Evolutionary conservation across 2,797 vertebrate species (phyloP), one percentile per base, ranked within the genome.

Genomic region (Cuniculus paca): DNA sequence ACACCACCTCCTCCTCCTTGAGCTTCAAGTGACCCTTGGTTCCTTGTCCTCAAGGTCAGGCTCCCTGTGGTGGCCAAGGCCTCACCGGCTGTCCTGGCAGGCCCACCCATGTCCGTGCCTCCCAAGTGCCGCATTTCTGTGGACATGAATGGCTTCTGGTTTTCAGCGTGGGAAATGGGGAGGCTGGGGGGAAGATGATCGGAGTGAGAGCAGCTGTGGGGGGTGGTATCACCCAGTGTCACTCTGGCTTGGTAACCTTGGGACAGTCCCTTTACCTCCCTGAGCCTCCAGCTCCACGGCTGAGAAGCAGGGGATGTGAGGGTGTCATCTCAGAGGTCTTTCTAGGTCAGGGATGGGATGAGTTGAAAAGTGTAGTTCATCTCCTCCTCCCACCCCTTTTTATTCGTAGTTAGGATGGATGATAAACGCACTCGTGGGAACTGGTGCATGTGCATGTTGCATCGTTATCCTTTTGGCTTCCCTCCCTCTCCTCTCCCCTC

Each of bases 1-100:
- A 36, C 11, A 14, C 36, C 42, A n/a, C 70, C 11, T 3, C 34
- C 0, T 0, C 28, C 61, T n/a, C n/a, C n/a, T n/a, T n/a, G n/a
- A 87, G 50, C 48, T 48, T 17, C 26, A 28, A 56, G 20, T 19
- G n/a, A 34, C 52, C 39, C 74, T 60, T 4, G 16, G 50, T 80
- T 65, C 85, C n/a, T 2, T 74, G 36, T 77, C 61, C 34, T 89
- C 79, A 87, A 78, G 72, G 52, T 90, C n/a, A n/a, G 70, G 45
- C 12, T 24, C 24, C 50, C 56, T 58, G 36, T 28, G 31, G 52
- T 80, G 63, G 45, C 70, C 56, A 63, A 74, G 63, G 28, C 28
- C 86, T 39, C 42, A 0, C 36, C 28, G 45, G 42, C 60, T 20
- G 56, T 39, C 20, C 45, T n/a, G 39, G 75, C 52, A 31, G 45